Percentiles rank a stretch among this genome's conserved stretches.
Evolutionary conservation across 2,113 vertebrate species (phyloP).

Genomic region (Beaufortia kweichowensis): DNA sequence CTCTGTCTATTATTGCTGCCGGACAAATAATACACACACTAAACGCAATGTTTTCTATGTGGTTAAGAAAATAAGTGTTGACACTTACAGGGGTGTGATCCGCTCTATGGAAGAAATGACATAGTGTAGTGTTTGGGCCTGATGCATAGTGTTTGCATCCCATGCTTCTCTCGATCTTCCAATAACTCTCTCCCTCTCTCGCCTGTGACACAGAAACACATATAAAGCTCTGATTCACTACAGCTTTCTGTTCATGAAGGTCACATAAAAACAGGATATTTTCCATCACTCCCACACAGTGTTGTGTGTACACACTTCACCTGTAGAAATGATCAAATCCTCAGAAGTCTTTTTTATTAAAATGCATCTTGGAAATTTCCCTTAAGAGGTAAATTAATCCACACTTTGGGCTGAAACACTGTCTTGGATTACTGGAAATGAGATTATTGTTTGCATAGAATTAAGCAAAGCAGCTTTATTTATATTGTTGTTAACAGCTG

Average conservation of each 20-base stretch:
- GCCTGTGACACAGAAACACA: neutral
- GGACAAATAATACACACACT: neutral
- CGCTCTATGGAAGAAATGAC: neutral
- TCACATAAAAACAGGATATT: neutral
- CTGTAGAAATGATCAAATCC: neutral
- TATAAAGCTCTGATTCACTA: neutral
- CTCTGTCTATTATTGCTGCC: neutral
- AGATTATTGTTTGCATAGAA: too few species aligned
- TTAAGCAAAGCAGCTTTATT: too few species aligned
- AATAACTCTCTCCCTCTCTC: neutral
- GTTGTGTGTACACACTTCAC: neutral
- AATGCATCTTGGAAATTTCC: too few species aligned
- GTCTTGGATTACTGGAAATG: neutral
- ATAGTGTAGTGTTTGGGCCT: neutral
- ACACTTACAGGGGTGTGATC: neutral
- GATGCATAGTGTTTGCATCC: neutral
- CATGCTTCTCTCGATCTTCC: neutral
- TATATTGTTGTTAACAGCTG: too few species aligned
- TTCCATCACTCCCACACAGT: neutral
- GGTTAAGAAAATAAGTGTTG: neutral
- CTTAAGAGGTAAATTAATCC: conserved; percentile 9
- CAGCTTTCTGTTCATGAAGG: conserved; percentile 8
- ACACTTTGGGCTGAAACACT: conserved; percentile 30
- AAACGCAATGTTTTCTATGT: neutral
- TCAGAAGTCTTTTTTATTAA: neutral